Conservation (phyloP, 2,113 vertebrate species). For the Columbina picui region DNA sequence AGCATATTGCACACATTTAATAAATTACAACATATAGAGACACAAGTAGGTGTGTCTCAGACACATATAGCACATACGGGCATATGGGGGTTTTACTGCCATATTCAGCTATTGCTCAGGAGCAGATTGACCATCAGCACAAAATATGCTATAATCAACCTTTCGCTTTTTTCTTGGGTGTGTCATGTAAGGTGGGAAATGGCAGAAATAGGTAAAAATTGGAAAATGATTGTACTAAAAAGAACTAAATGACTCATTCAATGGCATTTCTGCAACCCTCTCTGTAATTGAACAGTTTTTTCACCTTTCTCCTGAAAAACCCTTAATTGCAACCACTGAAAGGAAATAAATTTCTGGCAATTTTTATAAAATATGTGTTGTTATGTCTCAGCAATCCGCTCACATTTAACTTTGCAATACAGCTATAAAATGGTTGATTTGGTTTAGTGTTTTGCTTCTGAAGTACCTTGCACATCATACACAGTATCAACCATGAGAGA, state of each 20-base stretch:
- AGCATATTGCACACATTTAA: neutral
- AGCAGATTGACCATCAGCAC: neutral
- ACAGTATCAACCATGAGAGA: neutral
- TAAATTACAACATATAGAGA: neutral
- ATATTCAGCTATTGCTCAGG: neutral
- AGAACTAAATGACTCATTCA: slow-evolving; percentile 45
- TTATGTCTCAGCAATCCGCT: slow-evolving; percentile 1
- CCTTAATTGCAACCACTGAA: slow-evolving; percentile 12
- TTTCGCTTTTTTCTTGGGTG: slow-evolving; percentile 4
- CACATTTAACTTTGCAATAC: slow-evolving; percentile 7
- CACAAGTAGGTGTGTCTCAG: too few species aligned
- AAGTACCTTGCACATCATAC: neutral
- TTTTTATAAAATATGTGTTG: slow-evolving; percentile 26
- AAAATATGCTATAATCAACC: neutral
- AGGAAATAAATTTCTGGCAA: slow-evolving; percentile 27
- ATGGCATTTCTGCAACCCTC: slow-evolving; percentile 34
- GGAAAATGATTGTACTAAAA: slow-evolving; percentile 33
- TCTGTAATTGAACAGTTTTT: slow-evolving; percentile 49
- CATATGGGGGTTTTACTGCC: accelerated
- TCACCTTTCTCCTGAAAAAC: neutral
- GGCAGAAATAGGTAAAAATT: neutral
- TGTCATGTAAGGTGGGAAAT: neutral
- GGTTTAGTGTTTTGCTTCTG: neutral
- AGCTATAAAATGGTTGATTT: slow-evolving; percentile 35
- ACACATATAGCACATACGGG: accelerated